Evolutionary conservation across 1,140 invertebrate species (phyloP), one percentile per base, ranked within the genome.

Genomic region (Drosophila tsacasi): DNA sequence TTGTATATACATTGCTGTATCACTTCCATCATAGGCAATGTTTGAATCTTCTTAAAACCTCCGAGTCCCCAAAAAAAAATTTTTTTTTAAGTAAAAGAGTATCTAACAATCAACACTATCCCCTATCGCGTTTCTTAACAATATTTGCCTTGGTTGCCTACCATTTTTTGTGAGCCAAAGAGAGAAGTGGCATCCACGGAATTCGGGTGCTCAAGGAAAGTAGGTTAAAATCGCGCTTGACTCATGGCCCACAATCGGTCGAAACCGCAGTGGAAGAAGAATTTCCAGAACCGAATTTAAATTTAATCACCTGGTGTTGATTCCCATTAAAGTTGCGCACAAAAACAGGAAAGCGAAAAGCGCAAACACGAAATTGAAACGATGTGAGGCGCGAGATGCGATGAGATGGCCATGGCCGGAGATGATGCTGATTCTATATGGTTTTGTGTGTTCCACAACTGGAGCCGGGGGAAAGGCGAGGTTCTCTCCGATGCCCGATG

Each of bases 231-330:
- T 40, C 47, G 23, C 23, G 50, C 23, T 32, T 44, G 61, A 76
- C 27, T 65, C 60, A 76, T 21, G 37, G 63, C 27, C 57, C 60
- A 67, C 52, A 55, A 37, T 37, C 54, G 35, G 32, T 37, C 46
- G 19, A 50, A 55, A 50, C 71, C 63, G 52, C 37, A 40, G 37
- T 30, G 54, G 19, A 35, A 39, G 32, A 47, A 76, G 32, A 50
- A 50, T 52, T 65, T 75, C 40, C 55, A 68, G 63, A 77, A 77
- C 75, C 64, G 35, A 77, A 78, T 62, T 78, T 60, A 57, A 78
- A 69, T 69, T 78, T 78, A 78, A 78, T 78, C 64, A 77, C 58
- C 74, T 32, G 25, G 49, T 59, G 74, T 59, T 54, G 64, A 77
- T 77, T 74, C 72, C 47, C 69, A 77, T 77, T 77, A 77, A 77